Conservation (phyloP, 2,888 invertebrate species). For the Eucriotettix oculatus region DNA sequence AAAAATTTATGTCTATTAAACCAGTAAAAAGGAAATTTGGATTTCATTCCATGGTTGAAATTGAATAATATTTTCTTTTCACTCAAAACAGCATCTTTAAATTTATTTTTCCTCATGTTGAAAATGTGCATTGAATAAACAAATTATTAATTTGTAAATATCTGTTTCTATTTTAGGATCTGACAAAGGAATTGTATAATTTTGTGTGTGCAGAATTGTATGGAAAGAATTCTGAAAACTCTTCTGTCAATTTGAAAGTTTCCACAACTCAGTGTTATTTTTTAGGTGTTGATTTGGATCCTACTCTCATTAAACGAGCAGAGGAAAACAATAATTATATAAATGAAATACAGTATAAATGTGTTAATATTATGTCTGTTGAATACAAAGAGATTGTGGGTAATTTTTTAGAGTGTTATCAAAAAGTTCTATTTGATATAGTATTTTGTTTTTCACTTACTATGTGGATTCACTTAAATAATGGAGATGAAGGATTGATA, state of each 20-base stretch:
- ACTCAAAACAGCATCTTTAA: too few species aligned
- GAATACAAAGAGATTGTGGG: slow-evolving; percentile 7
- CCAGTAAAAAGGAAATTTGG: too few species aligned
- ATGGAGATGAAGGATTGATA: slow-evolving; percentile 55
- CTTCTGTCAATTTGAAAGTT: not conserved
- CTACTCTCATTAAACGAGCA: slow-evolving; percentile 48
- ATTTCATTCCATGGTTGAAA: too few species aligned
- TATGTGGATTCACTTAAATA: slow-evolving; percentile 82
- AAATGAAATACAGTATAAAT: slow-evolving; percentile 34
- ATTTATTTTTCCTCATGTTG: too few species aligned
- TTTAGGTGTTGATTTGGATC: slow-evolving; percentile 62
- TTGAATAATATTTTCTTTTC: too few species aligned
- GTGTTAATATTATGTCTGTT: slow-evolving; percentile 40
- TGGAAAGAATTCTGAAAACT: slow-evolving; percentile 23
- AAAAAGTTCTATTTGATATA: slow-evolving; percentile 41
- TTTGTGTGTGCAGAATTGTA: slow-evolving; percentile 25
- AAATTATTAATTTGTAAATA: too few species aligned
- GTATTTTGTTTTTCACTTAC: slow-evolving; percentile 69
- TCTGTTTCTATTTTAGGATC: slow-evolving; percentile 30
- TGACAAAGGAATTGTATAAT: slow-evolving; percentile 40
- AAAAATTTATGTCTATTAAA: too few species aligned
- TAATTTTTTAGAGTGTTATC: slow-evolving; percentile 11
- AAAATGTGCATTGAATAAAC: too few species aligned
- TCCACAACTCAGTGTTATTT: slow-evolving; percentile 25
- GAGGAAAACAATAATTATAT: slow-evolving; percentile 29